phyloP scores from a whole-genome alignment of 2,113 vertebrate species.

The Dolichallabes microphthalmus region DNA sequence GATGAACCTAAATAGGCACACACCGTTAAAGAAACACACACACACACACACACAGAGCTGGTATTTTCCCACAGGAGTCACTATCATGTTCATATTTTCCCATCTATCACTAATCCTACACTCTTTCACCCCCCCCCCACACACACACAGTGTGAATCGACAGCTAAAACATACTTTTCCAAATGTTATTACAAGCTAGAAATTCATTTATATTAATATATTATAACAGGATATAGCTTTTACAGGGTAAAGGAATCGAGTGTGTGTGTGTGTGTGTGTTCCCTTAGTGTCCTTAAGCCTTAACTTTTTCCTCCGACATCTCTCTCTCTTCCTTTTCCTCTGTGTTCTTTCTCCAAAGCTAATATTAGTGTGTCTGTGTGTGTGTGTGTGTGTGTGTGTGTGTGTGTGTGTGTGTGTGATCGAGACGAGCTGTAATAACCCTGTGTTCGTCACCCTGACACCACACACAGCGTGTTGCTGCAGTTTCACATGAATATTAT shows the following conservation, averaged over 20 bases:
- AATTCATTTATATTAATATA: neutral
- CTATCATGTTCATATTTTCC: neutral
- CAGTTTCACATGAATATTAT: neutral
- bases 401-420: neutral
- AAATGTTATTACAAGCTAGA: neutral
- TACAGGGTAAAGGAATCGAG: neutral
- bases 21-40: neutral
- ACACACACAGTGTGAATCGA: neutral
- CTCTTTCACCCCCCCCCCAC: neutral
- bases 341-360: neutral
- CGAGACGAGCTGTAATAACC: neutral
- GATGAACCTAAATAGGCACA: neutral
- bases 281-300: neutral
- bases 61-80: neutral
- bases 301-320: neutral
- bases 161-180: neutral
- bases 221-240: neutral
- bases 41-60: neutral
- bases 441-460: neutral
- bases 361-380: neutral
- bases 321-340: neutral
- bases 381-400: neutral
- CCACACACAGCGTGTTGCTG: neutral
- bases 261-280: neutral
- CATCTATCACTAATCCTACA: neutral